A percentile compares a stretch with the other conserved stretches of the same genome.
Conservation (phyloP, 2,888 invertebrate species). For the Dione juno region DNA sequence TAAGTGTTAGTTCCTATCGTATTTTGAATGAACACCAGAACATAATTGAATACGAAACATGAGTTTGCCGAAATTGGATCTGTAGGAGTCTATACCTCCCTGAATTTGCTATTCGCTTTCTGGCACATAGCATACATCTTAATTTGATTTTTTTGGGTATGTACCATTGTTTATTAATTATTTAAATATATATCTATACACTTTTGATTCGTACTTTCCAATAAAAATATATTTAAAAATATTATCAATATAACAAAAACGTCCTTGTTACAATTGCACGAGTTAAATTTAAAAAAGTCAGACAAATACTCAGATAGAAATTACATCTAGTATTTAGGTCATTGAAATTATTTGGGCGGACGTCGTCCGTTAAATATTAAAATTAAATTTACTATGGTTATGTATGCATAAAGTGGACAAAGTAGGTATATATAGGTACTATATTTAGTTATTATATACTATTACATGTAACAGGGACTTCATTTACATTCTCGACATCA, state of each 20-base stretch:
- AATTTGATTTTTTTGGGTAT: constrained; percentile 8
- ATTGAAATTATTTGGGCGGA: constrained; percentile 34
- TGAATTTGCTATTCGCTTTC: constrained; percentile 37
- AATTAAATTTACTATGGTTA: constrained; percentile 28
- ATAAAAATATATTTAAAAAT: neutral
- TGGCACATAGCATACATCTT: neutral
- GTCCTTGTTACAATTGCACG: constrained; percentile 40
- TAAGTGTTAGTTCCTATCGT: constrained; percentile 52
- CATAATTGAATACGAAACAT: constrained; percentile 55
- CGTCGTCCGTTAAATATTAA: constrained; percentile 29
- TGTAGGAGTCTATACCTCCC: constrained; percentile 59
- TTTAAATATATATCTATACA: neutral
- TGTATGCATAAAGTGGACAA: constrained; percentile 18
- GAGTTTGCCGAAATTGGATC: constrained; percentile 72
- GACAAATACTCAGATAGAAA: constrained; percentile 34
- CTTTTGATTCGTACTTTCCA: neutral
- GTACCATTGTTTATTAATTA: constrained; percentile 12
- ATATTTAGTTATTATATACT: neutral
- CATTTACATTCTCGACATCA: constrained; percentile 4
- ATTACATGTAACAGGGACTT: neutral
- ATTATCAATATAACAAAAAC: constrained; percentile 3
- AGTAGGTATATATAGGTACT: neutral
- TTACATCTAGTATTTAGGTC: constrained; percentile 40
- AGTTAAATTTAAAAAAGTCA: constrained; percentile 39
- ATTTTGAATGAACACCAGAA: constrained; percentile 49